phyloP scores from a whole-genome alignment of 2,888 invertebrate genomes.

The Ophonus ardosiacus region DNA sequence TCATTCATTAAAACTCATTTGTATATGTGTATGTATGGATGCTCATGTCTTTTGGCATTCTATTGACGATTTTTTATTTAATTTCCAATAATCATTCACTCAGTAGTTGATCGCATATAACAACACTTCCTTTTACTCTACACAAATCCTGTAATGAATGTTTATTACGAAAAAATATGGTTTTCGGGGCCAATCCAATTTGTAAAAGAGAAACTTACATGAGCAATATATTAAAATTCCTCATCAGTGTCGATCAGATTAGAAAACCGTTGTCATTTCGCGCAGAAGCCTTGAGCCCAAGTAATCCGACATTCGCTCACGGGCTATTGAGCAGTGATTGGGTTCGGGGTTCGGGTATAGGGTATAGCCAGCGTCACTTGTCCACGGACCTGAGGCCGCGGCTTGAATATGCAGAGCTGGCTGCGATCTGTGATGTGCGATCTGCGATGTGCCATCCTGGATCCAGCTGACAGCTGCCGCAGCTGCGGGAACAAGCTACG shows the following conservation, averaged over 20 bases:
- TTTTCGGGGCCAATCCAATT: neutral
- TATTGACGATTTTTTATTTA: too few relatives aligned
- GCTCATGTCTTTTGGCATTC: too few relatives aligned
- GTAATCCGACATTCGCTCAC: constrained; percentile 53
- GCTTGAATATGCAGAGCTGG: constrained; percentile 58
- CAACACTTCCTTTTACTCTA: too few relatives aligned
- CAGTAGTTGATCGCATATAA: too few relatives aligned
- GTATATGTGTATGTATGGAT: too few relatives aligned
- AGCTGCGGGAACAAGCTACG: constrained; percentile 51
- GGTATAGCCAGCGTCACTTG: constrained; percentile 8
- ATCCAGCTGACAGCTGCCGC: constrained; percentile 55
- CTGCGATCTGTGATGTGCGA: neutral
- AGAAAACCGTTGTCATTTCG: constrained; percentile 51
- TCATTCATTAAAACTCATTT: too few relatives aligned
- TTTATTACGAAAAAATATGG: too few relatives aligned
- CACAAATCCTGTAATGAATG: too few relatives aligned
- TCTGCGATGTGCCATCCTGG: neutral
- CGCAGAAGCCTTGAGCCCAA: neutral
- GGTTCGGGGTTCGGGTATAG: constrained; percentile 9
- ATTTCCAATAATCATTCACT: too few relatives aligned
- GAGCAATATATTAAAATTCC: constrained; percentile 47
- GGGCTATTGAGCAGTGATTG: constrained; percentile 63
- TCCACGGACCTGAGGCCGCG: constrained; percentile 29
- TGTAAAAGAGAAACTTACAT: neutral
- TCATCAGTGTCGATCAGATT: constrained; percentile 39